Conservation (phyloP, 2,113 vertebrate genomes). For the Xiphophorus maculatus region DNA sequence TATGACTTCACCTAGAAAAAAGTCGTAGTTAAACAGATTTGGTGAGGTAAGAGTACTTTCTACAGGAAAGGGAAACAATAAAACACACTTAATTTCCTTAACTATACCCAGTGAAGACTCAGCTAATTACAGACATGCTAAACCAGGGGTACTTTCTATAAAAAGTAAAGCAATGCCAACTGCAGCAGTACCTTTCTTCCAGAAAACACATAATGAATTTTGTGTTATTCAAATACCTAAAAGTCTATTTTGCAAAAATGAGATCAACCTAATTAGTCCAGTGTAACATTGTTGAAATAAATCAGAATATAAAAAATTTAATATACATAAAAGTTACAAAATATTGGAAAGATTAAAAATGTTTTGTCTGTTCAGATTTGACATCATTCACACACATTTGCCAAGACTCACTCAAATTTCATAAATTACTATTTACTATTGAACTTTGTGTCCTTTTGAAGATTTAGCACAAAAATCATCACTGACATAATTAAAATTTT, state of each 20-base stretch:
- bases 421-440: no score
- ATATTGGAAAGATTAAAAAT: background rate
- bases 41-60: no score
- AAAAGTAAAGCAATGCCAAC: background rate
- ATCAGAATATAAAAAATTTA: background rate
- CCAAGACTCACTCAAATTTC: background rate
- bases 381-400: background rate
- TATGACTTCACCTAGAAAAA: no score
- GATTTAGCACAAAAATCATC: background rate
- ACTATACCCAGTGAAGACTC: background rate
- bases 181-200: background rate
- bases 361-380: background rate
- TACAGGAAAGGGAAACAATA: no score
- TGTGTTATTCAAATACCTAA: background rate
- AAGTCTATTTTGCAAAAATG: background rate
- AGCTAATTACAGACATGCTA: background rate
- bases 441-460: background rate
- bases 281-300: background rate
- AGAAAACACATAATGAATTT: background rate
- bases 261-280: background rate
- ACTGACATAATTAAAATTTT: constrained; percentile 13
- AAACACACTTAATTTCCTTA: background rate
- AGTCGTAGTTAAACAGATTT: no score
- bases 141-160: background rate
- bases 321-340: background rate